These are phyloP conservation scores for Phallusia fumigata DNA, from an alignment of 23 tunicate species.

Conservation along the genomic window DNA sequence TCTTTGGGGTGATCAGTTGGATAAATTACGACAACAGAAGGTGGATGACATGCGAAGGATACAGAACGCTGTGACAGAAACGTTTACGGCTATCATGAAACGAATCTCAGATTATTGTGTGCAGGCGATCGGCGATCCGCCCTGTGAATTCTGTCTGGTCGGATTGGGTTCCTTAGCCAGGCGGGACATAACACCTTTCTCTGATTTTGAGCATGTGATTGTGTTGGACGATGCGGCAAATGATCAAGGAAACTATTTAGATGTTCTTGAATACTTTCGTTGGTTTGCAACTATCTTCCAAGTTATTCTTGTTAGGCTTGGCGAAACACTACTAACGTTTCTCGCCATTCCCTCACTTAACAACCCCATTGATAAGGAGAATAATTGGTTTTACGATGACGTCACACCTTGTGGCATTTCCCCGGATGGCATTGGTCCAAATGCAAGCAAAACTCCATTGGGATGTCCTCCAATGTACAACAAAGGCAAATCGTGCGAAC, in stretches of 20 bases:
- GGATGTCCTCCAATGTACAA: constrained; percentile 29
- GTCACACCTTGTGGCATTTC: constrained; percentile 39
- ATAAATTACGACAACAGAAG: background rate
- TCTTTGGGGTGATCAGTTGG: background rate
- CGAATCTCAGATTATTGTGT: constrained; percentile 27
- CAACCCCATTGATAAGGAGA: background rate
- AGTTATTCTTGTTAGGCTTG: constrained; percentile 30
- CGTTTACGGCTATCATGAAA: constrained; percentile 30
- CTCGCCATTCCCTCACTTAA: constrained; percentile 30
- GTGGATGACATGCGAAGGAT: background rate
- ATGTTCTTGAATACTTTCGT: constrained; percentile 38
- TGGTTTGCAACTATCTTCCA: constrained; percentile 65
- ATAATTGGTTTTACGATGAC: constrained; percentile 49
- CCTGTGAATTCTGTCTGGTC: constrained; percentile 40
- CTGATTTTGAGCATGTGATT: constrained; percentile 43
- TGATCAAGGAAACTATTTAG: constrained; percentile 17
- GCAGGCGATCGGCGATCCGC: constrained; percentile 44
- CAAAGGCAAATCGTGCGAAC: constrained; percentile 17
- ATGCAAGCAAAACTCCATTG: constrained; percentile 47
- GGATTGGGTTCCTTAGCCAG: constrained; percentile 55
- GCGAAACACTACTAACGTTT: constrained; percentile 35
- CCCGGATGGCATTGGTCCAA: constrained; percentile 55
- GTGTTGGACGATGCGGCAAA: constrained; percentile 24
- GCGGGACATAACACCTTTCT: constrained; percentile 45
- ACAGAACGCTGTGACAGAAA: constrained; percentile 28